Evolutionary conservation across 2,888 invertebrate genomes (phyloP).

Genomic region (Drosophila demipolita): DNA sequence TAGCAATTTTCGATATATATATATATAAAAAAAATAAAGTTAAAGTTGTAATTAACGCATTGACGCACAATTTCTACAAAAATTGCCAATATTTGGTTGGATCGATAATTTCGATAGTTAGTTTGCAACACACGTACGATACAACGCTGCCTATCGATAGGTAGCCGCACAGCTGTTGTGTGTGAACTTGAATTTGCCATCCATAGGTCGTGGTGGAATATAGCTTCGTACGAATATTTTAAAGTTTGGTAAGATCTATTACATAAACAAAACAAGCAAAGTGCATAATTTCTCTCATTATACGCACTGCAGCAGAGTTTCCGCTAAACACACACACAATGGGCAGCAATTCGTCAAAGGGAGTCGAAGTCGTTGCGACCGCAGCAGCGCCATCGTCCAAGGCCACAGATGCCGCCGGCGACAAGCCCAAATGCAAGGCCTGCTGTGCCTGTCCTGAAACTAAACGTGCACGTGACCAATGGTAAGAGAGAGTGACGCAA

Average conservation of each 20-base stretch:
- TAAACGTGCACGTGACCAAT: conserved; percentile 94
- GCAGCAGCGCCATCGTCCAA: conserved; percentile 63
- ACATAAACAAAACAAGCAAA: conserved; percentile 62
- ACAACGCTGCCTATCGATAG: conserved; percentile 41
- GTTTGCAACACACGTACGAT: conserved; percentile 17
- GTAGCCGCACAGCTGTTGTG: conserved; percentile 37
- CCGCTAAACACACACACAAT: conserved; percentile 76
- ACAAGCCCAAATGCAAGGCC: conserved; percentile 93
- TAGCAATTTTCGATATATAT: neutral
- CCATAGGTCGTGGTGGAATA: conserved; percentile 48
- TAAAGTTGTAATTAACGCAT: neutral
- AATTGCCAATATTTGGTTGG: neutral
- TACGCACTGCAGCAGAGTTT: neutral
- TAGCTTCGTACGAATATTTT: conserved; percentile 19
- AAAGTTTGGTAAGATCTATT: conserved; percentile 60
- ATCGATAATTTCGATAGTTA: conserved; percentile 18
- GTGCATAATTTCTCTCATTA: neutral
- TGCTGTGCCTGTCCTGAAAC: conserved; percentile 99
- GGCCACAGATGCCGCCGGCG: conserved; percentile 75
- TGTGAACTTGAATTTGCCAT: conserved; percentile 50
- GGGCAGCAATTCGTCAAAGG: conserved; percentile 87
- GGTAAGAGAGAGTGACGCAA: conserved; percentile 87
- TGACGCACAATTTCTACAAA: neutral
- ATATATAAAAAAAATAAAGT: neutral
- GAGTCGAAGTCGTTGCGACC: conserved; percentile 85